Evolutionary conservation across 1,140 invertebrate species (phyloP).

Genomic region (Stegodyphus dumicola): DNA sequence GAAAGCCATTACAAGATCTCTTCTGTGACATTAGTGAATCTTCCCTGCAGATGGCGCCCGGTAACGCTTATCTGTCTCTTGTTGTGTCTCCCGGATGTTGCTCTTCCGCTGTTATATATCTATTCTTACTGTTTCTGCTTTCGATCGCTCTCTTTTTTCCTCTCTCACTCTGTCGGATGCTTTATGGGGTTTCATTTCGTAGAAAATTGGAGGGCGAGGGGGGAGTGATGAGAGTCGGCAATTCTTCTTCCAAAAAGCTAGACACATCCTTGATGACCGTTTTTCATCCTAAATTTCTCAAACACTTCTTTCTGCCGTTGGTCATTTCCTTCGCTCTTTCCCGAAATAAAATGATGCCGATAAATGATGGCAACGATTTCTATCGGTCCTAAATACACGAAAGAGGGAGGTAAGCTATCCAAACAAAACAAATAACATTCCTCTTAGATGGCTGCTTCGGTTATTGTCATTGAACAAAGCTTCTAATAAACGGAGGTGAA

Average conservation of each 20-base stretch:
- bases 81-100: constrained; percentile 44
- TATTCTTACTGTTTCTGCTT: constrained; percentile 1
- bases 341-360: constrained; percentile 53
- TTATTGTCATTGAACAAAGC: constrained; percentile 16
- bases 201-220: constrained; percentile 48
- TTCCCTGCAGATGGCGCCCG: constrained; percentile 41
- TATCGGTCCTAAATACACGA: constrained; percentile 8
- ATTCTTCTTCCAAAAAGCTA: constrained; percentile 50
- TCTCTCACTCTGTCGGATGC: constrained; percentile 32
- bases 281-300: constrained; percentile 42
- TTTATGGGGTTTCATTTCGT: constrained; percentile 58
- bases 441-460: not conserved
- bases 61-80: constrained; percentile 29
- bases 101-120: constrained; percentile 36
- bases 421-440: constrained; percentile 28
- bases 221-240: constrained; percentile 20
- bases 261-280: constrained; percentile 49
- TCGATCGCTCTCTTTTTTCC: not conserved
- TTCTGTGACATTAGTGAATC: constrained; percentile 56
- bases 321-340: constrained; percentile 27
- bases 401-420: not conserved
- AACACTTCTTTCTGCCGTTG: constrained; percentile 13
- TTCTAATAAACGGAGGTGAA: not conserved
- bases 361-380: constrained; percentile 47
- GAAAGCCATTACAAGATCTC: constrained; percentile 52